Base-by-base conservation (phyloP, 2,113 vertebrate genomes). In the Taxidea taxus region DNA sequence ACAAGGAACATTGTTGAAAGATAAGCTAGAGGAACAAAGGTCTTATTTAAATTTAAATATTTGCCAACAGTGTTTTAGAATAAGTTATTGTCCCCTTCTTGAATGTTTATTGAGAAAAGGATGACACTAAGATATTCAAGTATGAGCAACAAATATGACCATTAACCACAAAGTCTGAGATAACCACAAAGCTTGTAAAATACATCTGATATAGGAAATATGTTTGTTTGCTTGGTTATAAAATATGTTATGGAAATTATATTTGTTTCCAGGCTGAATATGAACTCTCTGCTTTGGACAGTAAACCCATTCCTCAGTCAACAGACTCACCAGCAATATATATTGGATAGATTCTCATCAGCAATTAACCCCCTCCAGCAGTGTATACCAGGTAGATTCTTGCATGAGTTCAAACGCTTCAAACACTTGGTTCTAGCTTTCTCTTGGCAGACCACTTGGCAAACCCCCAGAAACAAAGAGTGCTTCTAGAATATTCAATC, bases 31-130 rank as follows among this genome's bases (percentile, higher is more conserved):
- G 37, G 51, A 96, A 68, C 31, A 90, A 82, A 78, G 34, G 37
- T 90, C 74, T 92, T 84, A 87, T 64, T 97, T 78, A 91, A 88
- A 93, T 89, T 87, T 89, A 94, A 97, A 70, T 95, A 93, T 70
- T 96, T 97, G 62, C 62, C 34, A 78, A 51, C 42, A n/a, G 29
- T 49, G 37, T 95, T 96, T 95, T 93, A 70, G 80, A 97, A 93
- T 91, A 93, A 91, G 92, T 92, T 93, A 70, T 31, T 92, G 75
- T 15, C 49, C 25, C 90, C 37, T 87, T n/a, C 93, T 88, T 68
- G 62, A 87, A 70, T 87, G 21, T 95, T 97, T 93, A 85, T 77
- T 51, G 62, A 95, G 51, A 56, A 66, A 34, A 25, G 49, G 42
- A 56, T 54, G 54, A 68, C n/a, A 49, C 54, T 54, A 74, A 91